Conservation (phyloP, 1,140 invertebrate species). For the Pseudomyrmex concolor region DNA sequence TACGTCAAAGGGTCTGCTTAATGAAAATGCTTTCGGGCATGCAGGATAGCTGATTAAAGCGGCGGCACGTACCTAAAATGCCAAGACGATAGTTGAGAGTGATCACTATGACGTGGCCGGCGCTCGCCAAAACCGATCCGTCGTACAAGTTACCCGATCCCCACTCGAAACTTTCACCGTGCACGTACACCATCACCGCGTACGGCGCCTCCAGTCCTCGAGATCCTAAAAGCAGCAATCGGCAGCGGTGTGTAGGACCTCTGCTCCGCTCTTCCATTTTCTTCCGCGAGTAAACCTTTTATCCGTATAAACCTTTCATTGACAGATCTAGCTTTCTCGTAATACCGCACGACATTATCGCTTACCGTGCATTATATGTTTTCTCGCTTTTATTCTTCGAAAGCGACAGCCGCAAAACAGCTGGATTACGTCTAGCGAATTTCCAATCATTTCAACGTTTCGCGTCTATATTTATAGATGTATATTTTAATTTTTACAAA, state of each 20-base stretch:
- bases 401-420: background rate
- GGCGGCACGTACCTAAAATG: slow-evolving; percentile 90
- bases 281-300: slow-evolving; percentile 52
- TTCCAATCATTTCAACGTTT: background rate
- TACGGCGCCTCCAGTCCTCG: slow-evolving; percentile 91
- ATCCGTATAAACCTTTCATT: slow-evolving; percentile 58
- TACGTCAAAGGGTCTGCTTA: slow-evolving; percentile 13
- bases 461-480: background rate
- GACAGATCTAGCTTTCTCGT: slow-evolving; percentile 56
- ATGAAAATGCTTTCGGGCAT: slow-evolving; percentile 40
- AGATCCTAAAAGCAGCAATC: slow-evolving; percentile 85
- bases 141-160: slow-evolving; percentile 94
- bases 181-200: slow-evolving; percentile 93
- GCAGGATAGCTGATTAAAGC: slow-evolving; percentile 26
- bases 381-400: background rate
- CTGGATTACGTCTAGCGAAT: background rate
- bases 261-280: slow-evolving; percentile 30
- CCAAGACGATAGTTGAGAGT: slow-evolving; percentile 96
- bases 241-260: background rate
- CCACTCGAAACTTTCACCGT: slow-evolving; percentile 94
- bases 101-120: slow-evolving; percentile 95
- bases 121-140: slow-evolving; percentile 93
- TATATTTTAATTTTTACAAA: background rate
- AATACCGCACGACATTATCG: slow-evolving; percentile 53
- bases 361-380: slow-evolving; percentile 49